phyloP scores from a whole-genome alignment of 2,888 invertebrate species.

The Malthinus flaveolus region DNA sequence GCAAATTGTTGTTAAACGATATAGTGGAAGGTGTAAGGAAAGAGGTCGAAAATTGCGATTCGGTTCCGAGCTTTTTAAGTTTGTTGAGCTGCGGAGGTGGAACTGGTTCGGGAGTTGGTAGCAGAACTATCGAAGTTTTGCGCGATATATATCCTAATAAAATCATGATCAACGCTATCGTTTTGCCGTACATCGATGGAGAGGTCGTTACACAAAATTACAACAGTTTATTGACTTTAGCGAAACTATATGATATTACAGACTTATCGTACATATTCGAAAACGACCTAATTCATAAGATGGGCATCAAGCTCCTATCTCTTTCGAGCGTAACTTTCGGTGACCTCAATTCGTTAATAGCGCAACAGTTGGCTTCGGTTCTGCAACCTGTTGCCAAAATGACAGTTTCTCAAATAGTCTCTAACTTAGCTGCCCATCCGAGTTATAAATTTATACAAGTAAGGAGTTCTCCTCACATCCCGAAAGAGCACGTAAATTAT shows the following conservation, averaged over 20 bases:
- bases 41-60: slow-evolving; percentile 55
- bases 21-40: slow-evolving; percentile 51
- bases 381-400: slow-evolving; percentile 52
- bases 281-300: slow-evolving; percentile 55
- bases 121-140: slow-evolving; percentile 52
- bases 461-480: slow-evolving; percentile 51
- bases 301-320: slow-evolving; percentile 45
- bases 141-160: slow-evolving; percentile 56
- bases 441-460: slow-evolving; percentile 56
- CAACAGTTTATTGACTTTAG: slow-evolving; percentile 56
- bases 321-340: slow-evolving; percentile 45
- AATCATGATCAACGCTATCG: slow-evolving; percentile 50
- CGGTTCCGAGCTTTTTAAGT: slow-evolving; percentile 53
- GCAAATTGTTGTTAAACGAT: slow-evolving; percentile 47
- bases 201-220: slow-evolving; percentile 60
- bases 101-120: slow-evolving; percentile 60
- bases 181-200: slow-evolving; percentile 57
- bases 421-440: slow-evolving; percentile 54
- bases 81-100: slow-evolving; percentile 59
- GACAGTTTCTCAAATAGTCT: slow-evolving; percentile 46
- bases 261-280: slow-evolving; percentile 55
- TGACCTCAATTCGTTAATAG: slow-evolving; percentile 56
- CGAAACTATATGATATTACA: slow-evolving; percentile 52
- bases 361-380: slow-evolving; percentile 54
- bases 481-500: slow-evolving; percentile 42